These are phyloP conservation scores for Opisthograptis luteolata DNA, from an alignment of 2,888 invertebrate genomes.

Conservation along the genomic window DNA sequence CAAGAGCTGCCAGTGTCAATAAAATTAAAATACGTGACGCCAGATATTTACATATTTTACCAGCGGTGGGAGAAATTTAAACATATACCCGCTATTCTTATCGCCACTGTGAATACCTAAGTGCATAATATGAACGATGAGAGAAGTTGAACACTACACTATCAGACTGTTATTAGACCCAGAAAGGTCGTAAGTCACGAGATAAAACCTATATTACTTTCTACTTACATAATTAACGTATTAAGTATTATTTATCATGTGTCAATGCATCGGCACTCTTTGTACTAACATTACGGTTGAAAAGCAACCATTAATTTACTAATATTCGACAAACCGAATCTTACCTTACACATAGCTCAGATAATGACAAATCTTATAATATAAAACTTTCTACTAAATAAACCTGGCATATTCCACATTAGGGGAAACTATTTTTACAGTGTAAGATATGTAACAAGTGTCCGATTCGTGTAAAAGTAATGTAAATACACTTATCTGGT, in stretches of 20 bases:
- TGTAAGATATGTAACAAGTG: constrained; percentile 82
- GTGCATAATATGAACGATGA: constrained; percentile 21
- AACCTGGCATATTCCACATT: constrained; percentile 33
- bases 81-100: constrained; percentile 67
- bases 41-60: constrained; percentile 59
- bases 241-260: constrained; percentile 39
- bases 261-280: constrained; percentile 60
- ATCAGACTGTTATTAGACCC: constrained; percentile 39
- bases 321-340: constrained; percentile 21
- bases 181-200: constrained; percentile 35
- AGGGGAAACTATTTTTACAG: constrained; percentile 59
- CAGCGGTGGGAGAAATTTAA: constrained; percentile 71
- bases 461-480: constrained; percentile 54
- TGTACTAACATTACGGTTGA: constrained; percentile 44
- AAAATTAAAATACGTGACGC: constrained; percentile 25
- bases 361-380: constrained; percentile 9
- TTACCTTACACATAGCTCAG: constrained; percentile 13
- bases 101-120: constrained; percentile 54
- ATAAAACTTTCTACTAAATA: constrained; percentile 12
- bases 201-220: constrained; percentile 35
- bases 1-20: constrained; percentile 34
- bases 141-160: constrained; percentile 32
- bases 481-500: constrained; percentile 68
- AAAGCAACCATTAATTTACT: constrained; percentile 23
- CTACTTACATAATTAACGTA: constrained; percentile 23